Percentiles rank a stretch among this genome's conserved stretches.
Evolutionary conservation across 2,888 invertebrate species (phyloP).

Genomic region (Tinea semifulvella): DNA sequence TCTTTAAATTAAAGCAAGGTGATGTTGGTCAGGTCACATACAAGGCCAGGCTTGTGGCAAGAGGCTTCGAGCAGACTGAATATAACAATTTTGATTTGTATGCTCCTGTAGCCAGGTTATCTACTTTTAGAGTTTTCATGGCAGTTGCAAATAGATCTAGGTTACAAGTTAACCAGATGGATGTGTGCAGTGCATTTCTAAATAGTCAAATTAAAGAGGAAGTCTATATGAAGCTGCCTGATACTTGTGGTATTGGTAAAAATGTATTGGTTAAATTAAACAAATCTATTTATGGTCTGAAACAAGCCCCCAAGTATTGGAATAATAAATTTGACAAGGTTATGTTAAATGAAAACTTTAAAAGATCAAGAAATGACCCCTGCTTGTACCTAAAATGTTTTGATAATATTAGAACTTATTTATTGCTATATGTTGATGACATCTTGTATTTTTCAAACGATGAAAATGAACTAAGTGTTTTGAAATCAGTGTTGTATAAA

Average conservation of each 20-base stretch:
- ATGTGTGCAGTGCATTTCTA: slow-evolving; percentile 20
- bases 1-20: slow-evolving; percentile 19
- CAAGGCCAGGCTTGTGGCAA: slow-evolving; percentile 22
- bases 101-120: slow-evolving; percentile 22
- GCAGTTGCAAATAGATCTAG: slow-evolving; percentile 19
- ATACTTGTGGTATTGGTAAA: too few species aligned
- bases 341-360: background rate
- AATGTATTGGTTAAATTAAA: slow-evolving; percentile 2
- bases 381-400: slow-evolving; percentile 14
- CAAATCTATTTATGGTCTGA: slow-evolving; percentile 13
- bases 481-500: background rate
- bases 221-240: slow-evolving; percentile 18
- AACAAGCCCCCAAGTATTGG: slow-evolving; percentile 15
- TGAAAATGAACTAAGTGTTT: background rate
- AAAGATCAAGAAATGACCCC: slow-evolving; percentile 12
- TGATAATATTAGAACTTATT: slow-evolving; percentile 9
- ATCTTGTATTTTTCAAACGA: background rate
- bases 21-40: slow-evolving; percentile 16
- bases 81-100: slow-evolving; percentile 14
- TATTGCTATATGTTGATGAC: background rate
- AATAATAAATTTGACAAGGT: slow-evolving; percentile 13
- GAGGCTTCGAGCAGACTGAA: slow-evolving; percentile 19
- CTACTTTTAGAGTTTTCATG: slow-evolving; percentile 22
- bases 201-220: slow-evolving; percentile 19
- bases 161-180: slow-evolving; percentile 18